phyloP scores from a whole-genome alignment of 2,113 vertebrate genomes.

The Gobius niger region DNA sequence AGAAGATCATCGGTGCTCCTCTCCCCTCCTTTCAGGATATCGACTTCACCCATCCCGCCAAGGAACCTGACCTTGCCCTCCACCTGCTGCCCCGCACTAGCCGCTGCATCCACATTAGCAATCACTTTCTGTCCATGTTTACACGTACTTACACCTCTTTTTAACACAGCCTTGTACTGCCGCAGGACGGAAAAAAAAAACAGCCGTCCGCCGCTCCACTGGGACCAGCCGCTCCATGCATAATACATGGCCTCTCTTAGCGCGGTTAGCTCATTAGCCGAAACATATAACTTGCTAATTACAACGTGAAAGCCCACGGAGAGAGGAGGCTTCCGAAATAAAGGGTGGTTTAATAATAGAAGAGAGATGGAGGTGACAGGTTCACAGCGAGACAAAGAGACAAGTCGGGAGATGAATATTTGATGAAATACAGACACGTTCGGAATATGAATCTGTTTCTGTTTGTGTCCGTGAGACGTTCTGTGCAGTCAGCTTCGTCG shows the following conservation, averaged over 20 bases:
- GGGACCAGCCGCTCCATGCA: constrained; percentile 46
- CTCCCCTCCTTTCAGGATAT: no score
- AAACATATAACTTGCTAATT: constrained; percentile 38
- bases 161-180: constrained; percentile 1
- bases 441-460: constrained; percentile 38
- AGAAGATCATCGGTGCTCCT: no score
- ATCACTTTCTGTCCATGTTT: constrained; percentile 15
- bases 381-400: constrained; percentile 30
- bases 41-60: no score
- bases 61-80: not conserved
- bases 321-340: constrained; percentile 15
- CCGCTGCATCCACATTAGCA: not conserved
- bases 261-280: constrained; percentile 49
- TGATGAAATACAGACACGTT: constrained; percentile 33
- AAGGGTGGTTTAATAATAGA: constrained; percentile 25
- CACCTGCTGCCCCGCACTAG: not conserved
- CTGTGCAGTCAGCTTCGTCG: not conserved
- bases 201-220: constrained; percentile 21
- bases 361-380: not conserved
- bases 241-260: constrained; percentile 44
- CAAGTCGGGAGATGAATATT: constrained; percentile 35
- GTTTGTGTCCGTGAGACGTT: not conserved
- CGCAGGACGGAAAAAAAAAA: constrained; percentile 21
- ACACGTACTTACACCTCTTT: constrained; percentile 11
- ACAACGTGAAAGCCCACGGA: constrained; percentile 27